Conservation (phyloP, 2,797 vertebrate genomes). For the Microcaecilia unicolor region DNA sequence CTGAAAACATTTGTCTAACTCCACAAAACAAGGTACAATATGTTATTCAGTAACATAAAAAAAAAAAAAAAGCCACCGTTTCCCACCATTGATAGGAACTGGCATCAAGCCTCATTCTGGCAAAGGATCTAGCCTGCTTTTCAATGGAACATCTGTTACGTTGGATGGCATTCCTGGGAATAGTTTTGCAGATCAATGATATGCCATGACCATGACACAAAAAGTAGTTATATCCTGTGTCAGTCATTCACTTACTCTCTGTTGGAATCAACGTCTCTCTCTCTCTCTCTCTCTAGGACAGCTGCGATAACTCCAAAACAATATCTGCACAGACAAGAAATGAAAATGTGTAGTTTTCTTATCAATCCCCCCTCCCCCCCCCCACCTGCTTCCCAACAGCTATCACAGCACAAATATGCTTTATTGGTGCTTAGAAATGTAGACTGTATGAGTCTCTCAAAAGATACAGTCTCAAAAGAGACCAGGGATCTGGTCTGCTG, state of each 20-base stretch:
- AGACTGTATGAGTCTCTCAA: too few relatives aligned
- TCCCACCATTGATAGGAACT: background rate
- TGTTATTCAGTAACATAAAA: slow-evolving; percentile 17
- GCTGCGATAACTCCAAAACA: background rate
- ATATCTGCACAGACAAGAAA: background rate
- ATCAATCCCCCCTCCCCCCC: too few relatives aligned
- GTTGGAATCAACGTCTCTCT: slow-evolving; percentile 1
- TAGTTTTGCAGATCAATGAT: slow-evolving; percentile 29
- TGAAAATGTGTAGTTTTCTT: background rate
- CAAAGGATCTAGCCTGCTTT: slow-evolving; percentile 23
- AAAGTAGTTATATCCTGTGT: slow-evolving; percentile 11
- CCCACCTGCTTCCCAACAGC: too few relatives aligned
- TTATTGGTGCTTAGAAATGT: too few relatives aligned
- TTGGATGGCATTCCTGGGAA: slow-evolving; percentile 23
- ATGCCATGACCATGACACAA: slow-evolving; percentile 12
- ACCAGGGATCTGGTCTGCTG: too few relatives aligned
- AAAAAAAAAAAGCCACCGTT: slow-evolving; percentile 22
- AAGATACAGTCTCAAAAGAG: too few relatives aligned
- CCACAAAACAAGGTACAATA: too few relatives aligned
- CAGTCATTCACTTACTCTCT: background rate
- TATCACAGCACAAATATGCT: too few relatives aligned
- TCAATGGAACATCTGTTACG: slow-evolving; percentile 21
- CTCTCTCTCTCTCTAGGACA: background rate
- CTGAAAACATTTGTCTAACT: too few relatives aligned
- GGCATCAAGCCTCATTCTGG: slow-evolving; percentile 26